Evolutionary conservation across 2,888 invertebrate genomes (phyloP), one percentile per base, ranked within the genome.

Genomic region (Pandemis cinnamomeana): DNA sequence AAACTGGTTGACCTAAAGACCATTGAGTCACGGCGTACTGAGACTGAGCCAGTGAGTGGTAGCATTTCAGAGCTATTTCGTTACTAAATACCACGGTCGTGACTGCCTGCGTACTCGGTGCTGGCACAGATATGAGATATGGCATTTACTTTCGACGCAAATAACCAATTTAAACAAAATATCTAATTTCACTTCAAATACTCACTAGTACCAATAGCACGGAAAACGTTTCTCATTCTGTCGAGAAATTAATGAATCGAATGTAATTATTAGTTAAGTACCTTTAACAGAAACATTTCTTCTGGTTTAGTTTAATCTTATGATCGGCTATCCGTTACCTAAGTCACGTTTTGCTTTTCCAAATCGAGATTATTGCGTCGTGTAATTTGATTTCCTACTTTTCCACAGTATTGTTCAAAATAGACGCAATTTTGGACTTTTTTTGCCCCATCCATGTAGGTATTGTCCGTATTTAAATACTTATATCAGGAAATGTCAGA

Each of bases 11-110:
- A 73, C 70, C 70, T 53, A 70, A 58, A 70, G 62, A 42, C 60
- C 67, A 69, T 51, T 66, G 64, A 73, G 61, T 53, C 71, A 64
- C 60, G 62, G 53, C 62, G 51, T 15, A 75, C 51, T 48, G 51
- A 55, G 61, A 68, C 51, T 61, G 60, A 53, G 70, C 66, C 51
- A 70, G 73, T 44, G 73, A 73, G 60, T 69, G 61, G 69, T 70
- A 70, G 66, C 92, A 92, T 93, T 93, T 90, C 83, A 80, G 85
- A 91, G 86, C 84, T 91, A 91, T 91, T 92, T 89, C 80, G 82
- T 91, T 91, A 86, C 86, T 83, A 84, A 82, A 83, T 86, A 84
- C 86, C 87, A 84, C 86, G 84, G 83, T 84, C 87, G 87, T 87
- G 87, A 86, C 84, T 86, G 80, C 82, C 84, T 86, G 86, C 87